These are phyloP conservation scores for Leptopilina drosophilae DNA, from an alignment of 2,888 invertebrate species.

Conservation along the genomic window DNA sequence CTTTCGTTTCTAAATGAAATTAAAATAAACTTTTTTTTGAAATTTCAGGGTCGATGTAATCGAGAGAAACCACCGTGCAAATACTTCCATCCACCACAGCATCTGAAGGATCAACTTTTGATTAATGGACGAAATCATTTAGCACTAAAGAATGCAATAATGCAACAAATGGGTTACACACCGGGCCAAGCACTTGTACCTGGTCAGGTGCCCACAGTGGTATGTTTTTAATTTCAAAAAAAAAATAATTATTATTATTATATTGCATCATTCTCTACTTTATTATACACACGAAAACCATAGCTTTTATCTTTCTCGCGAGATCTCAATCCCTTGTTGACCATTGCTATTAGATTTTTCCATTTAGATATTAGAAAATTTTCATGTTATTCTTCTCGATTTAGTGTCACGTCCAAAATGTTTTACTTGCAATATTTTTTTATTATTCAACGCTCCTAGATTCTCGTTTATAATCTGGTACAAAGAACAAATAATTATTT, in stretches of 20 bases:
- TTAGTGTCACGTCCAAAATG: neutral
- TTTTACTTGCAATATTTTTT: neutral
- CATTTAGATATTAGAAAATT: slow-evolving; percentile 32
- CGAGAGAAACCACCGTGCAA: slow-evolving; percentile 99
- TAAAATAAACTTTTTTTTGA: slow-evolving; percentile 49
- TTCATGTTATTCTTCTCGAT: slow-evolving; percentile 14
- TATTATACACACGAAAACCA: slow-evolving; percentile 20
- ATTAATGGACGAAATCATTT: slow-evolving; percentile 99
- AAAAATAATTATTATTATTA: neutral
- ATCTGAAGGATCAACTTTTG: slow-evolving; percentile 99
- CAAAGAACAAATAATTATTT: too few relatives aligned
- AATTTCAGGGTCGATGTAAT: slow-evolving; percentile 98
- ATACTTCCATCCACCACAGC: slow-evolving; percentile 99
- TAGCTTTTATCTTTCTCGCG: slow-evolving; percentile 37
- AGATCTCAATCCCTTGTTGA: slow-evolving; percentile 36
- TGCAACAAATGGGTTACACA: slow-evolving; percentile 97
- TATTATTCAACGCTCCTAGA: neutral
- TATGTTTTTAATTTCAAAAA: slow-evolving; percentile 79
- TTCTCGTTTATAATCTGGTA: neutral
- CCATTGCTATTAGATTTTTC: slow-evolving; percentile 36
- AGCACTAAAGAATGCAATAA: slow-evolving; percentile 98
- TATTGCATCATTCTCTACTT: slow-evolving; percentile 28
- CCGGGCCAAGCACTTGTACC: slow-evolving; percentile 94
- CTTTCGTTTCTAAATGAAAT: too few relatives aligned
- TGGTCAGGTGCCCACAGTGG: slow-evolving; percentile 95